Base-by-base conservation (phyloP, 2,888 invertebrate species). In the Drosophila trichaetosa region DNA sequence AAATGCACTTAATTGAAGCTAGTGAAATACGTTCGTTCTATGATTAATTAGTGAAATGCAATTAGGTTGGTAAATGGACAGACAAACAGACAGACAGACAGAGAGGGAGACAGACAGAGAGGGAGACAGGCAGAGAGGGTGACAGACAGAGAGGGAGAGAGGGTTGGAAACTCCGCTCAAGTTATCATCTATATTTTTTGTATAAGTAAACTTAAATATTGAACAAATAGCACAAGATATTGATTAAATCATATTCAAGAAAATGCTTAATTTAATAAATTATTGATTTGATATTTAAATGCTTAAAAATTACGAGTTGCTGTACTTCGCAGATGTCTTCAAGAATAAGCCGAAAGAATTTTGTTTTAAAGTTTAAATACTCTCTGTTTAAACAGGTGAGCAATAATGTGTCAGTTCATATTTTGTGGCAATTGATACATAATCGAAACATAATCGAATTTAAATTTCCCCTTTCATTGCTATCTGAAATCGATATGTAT, bases 1-100 rank as follows among this genome's bases (percentile, higher is more conserved):
- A 82, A 86, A 78, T 83, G 80, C 88, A 88, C 83, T 83, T 85
- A 87, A 85, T 88, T 85, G 85, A 82, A 77, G 61, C 66, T 53
- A 66, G 62, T 58, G 60, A 72, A 73, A 67, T 75, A 67, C 76
- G 76, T 68, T 79, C 66, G 51, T 24, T 54, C 46, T 48, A 80
- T 83, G 81, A 85, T 83, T 85, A 87, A 85, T 85, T 87, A 87
- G 86, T 80, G 86, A 69, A 64, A 31, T 51, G 71, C 56, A 54
- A 52, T 42, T 51, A 29, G n/a, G 8, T 34, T 56, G 62, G 42
- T 18, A 33, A 27, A 31, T 27, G 54, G 48, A 36, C 7, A 21
- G 33, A 34, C n/a, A 31, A 10, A 16, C 10, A 16, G 29, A 53
- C 21, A 16, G 1, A 13, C 21, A 21, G 1, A 13, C 13, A 16